These are phyloP conservation scores for Philypnodon macrostomus DNA, from an alignment of 2,797 vertebrate genomes.

Conservation along the genomic window DNA sequence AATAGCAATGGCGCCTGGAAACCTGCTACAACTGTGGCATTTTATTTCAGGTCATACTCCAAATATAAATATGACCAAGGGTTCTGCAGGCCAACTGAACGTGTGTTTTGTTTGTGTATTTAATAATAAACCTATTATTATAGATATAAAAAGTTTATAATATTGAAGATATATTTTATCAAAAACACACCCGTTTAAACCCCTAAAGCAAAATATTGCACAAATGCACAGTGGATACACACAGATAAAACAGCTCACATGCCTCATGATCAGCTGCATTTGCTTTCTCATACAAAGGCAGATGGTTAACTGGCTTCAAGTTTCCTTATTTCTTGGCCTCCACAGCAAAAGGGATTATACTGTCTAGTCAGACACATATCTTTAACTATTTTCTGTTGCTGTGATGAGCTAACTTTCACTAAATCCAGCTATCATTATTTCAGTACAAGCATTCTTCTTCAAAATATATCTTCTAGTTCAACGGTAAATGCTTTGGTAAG, in stretches of 20 bases:
- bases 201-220: conserved; percentile 31
- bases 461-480: too few species aligned
- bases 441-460: conserved; percentile 28
- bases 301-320: conserved; percentile 20
- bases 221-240: conserved; percentile 23
- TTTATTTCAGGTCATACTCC: too few species aligned
- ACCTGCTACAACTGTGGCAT: conserved; percentile 7
- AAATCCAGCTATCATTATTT: conserved; percentile 31
- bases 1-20: conserved; percentile 17
- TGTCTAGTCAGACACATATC: conserved; percentile 26
- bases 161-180: too few species aligned
- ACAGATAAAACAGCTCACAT: conserved; percentile 29
- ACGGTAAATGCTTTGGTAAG: too few species aligned
- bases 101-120: too few species aligned
- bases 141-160: too few species aligned
- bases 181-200: conserved; percentile 5
- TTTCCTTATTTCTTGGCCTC: conserved; percentile 21
- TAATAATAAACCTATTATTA: too few species aligned
- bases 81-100: conserved; percentile 14
- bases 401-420: conserved; percentile 28
- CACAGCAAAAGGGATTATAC: conserved; percentile 30
- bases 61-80: background rate
- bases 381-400: conserved; percentile 25
- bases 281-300: conserved; percentile 33
- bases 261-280: conserved; percentile 36